Conservation (phyloP, 2,888 invertebrate genomes). For the Drosophila paracracens region DNA sequence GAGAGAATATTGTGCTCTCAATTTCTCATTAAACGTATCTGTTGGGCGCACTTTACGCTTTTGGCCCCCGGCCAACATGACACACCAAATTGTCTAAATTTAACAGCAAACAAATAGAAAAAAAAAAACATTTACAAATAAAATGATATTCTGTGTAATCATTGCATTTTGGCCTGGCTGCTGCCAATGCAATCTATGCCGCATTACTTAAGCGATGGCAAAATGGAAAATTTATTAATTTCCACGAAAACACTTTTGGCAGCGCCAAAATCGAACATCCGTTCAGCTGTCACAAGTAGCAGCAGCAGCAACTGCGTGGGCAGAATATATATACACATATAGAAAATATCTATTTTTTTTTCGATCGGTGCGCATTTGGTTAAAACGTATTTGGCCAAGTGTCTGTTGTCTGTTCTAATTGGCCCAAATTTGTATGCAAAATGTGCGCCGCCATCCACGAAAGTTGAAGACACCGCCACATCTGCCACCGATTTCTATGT, state of each 20-base stretch:
- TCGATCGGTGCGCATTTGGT: conserved; percentile 45
- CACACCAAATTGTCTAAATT: conserved; percentile 77
- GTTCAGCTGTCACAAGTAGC: conserved; percentile 57
- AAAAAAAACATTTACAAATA: conserved; percentile 32
- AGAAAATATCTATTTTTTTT: not conserved
- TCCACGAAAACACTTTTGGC: conserved; percentile 33
- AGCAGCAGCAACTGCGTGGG: conserved; percentile 50
- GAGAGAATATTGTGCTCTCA: conserved; percentile 9
- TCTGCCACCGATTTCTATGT: conserved; percentile 52
- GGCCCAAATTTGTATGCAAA: conserved; percentile 76
- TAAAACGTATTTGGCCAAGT: conserved; percentile 45
- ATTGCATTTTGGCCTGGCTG: conserved; percentile 19
- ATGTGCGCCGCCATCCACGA: conserved; percentile 41
- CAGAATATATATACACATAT: conserved; percentile 4
- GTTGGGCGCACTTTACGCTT: conserved; percentile 61
- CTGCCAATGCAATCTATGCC: conserved; percentile 13
- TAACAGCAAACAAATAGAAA: conserved; percentile 44
- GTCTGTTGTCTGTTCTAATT: conserved; percentile 63
- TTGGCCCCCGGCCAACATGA: conserved; percentile 74
- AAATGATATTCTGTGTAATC: conserved; percentile 28
- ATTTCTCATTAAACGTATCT: conserved; percentile 42
- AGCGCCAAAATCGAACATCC: conserved; percentile 56
- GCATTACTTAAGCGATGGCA: conserved; percentile 7
- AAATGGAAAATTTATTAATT: conserved; percentile 31
- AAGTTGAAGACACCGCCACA: conserved; percentile 43